Evolutionary conservation across 2,797 vertebrate species (phyloP), one percentile per base, ranked within the genome.

Genomic region (Typhlichthys subterraneus): DNA sequence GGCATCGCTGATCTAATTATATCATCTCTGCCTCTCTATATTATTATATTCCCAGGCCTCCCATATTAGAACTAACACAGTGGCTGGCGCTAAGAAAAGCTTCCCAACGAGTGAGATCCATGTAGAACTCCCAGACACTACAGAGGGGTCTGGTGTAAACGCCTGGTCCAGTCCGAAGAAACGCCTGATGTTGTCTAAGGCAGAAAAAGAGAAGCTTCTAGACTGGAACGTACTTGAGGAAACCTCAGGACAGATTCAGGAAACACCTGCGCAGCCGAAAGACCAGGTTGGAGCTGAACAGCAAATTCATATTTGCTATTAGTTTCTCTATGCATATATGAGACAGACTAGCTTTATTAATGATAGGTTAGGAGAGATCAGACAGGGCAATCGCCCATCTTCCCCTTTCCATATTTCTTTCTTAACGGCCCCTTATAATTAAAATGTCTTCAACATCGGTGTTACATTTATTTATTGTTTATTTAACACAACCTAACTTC

Each of bases 121-220:
- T 0, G 56, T 64, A 10, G 29, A 63, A 11, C 7, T 0, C 23
- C 23, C 38, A 0, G 11, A 63, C 15, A 31, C 45, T 4, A 5
- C 1, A 1, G 67, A 62, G 3, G 57, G 60, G 17, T 49, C 45
- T 0, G 12, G 65, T 0, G 47, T 9, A 49, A 23, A 46, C 46
- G 1, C 14, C 57, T 59, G 51, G 0, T 71, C 83, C 4, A 53
- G 50, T 3, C 72, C 76, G 0, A 92, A 83, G 70, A 93, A 87
- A 57, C 84, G 82, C 53, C 61, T 93, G 59, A 56, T 53, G 1
- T 81, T 94, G 47, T 82, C 81, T 12, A 51, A 3, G 0, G 78
- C 88, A 13, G 89, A 94, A 51, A 94, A 83, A 61, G 84, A 86
- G 56, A 87, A 74, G 67, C 79, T 93, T 1, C 72, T 84, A 45